phyloP scores from a whole-genome alignment of 2,113 vertebrate genomes.

The Galemys pyrenaicus region DNA sequence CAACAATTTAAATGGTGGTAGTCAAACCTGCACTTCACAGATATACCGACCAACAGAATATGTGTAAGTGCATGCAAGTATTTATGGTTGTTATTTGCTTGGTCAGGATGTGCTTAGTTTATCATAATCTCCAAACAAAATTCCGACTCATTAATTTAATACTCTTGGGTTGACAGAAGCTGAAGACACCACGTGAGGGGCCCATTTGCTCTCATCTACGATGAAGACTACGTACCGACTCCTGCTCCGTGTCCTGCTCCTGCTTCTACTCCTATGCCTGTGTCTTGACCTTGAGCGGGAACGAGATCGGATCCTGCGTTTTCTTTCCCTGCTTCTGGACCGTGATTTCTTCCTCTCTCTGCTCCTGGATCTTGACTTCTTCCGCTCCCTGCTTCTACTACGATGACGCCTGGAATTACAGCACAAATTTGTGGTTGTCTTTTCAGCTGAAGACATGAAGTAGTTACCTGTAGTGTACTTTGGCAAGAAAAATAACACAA shows the following conservation, averaged over 20 bases:
- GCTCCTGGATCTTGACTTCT: slow-evolving; percentile 91
- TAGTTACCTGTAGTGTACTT: neutral
- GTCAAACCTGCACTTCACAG: neutral
- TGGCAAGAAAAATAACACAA: neutral
- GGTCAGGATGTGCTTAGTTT: neutral
- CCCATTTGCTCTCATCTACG: neutral
- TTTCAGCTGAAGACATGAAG: neutral
- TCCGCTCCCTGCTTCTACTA: slow-evolving; percentile 94
- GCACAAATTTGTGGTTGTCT: neutral
- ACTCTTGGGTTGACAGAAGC: neutral
- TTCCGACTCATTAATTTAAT: neutral
- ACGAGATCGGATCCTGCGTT: slow-evolving; percentile 91
- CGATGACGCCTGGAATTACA: slow-evolving; percentile 91
- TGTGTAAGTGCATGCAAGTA: neutral
- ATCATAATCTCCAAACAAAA: neutral
- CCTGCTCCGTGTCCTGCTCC: slow-evolving; percentile 94
- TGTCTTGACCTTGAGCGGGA: slow-evolving; percentile 95
- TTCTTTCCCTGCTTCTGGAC: slow-evolving; percentile 94
- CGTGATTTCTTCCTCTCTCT: slow-evolving; percentile 91
- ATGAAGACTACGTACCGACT: slow-evolving; percentile 89
- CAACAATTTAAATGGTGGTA: neutral
- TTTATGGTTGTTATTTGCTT: neutral
- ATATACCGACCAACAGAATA: neutral
- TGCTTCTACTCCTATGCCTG: slow-evolving; percentile 92
- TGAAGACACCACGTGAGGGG: neutral